Conservation (phyloP, 2,113 vertebrate genomes). For the Nannobrachium achirus region DNA sequence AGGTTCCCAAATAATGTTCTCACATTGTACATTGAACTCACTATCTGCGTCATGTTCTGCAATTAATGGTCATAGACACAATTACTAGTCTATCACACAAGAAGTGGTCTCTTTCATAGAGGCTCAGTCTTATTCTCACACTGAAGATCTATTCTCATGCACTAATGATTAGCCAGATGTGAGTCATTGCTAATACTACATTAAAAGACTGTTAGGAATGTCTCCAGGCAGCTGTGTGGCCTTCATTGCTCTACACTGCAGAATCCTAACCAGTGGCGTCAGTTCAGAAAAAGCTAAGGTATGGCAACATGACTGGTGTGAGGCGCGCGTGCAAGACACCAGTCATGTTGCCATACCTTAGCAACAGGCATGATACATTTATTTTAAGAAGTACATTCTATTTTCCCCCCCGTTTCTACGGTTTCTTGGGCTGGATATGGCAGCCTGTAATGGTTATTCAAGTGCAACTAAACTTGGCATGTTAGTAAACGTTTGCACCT, state of each 20-base stretch:
- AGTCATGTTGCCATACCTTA: no score
- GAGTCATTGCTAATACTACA: conserved; percentile 19
- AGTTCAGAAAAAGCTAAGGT: no score
- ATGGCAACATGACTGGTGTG: no score
- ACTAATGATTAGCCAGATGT: conserved; percentile 55
- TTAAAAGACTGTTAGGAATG: conserved; percentile 18
- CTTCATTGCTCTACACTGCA: conserved; percentile 14
- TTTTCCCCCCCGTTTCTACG: no score
- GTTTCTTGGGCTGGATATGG: no score
- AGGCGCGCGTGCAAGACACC: no score
- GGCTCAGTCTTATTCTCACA: conserved; percentile 50
- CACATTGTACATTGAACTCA: conserved; percentile 35
- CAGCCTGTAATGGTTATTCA: no score
- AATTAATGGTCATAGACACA: conserved; percentile 63
- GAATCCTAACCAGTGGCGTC: no score
- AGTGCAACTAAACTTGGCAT: no score
- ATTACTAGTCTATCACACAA: conserved; percentile 65
- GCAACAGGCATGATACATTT: no score
- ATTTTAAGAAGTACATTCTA: no score
- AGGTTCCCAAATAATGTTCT: conserved; percentile 41
- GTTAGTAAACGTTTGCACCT: no score
- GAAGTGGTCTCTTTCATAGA: conserved; percentile 38
- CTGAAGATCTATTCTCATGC: conserved; percentile 59
- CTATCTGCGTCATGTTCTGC: conserved; percentile 58
- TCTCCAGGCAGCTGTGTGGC: conserved; percentile 39